Conservation (phyloP, 2,888 invertebrate species). For the Acleris cristana region DNA sequence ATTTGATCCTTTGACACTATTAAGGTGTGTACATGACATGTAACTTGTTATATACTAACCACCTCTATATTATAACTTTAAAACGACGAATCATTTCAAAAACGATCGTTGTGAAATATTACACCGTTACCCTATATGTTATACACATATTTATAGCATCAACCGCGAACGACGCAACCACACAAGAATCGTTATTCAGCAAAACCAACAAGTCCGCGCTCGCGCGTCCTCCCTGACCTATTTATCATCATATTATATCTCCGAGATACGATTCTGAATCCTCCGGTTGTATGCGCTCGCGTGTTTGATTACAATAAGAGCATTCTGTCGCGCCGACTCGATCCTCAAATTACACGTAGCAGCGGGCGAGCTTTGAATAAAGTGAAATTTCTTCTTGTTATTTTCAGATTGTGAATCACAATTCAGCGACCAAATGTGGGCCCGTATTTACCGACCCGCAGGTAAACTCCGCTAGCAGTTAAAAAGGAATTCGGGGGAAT, state of each 20-base stretch:
- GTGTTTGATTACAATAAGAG: conserved; percentile 45
- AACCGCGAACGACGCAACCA: background rate
- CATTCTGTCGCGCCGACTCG: conserved; percentile 31
- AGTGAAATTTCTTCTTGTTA: conserved; percentile 61
- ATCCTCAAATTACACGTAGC: conserved; percentile 50
- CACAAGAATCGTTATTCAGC: conserved; percentile 9
- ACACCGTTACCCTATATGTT: background rate
- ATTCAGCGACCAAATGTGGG: conserved; percentile 74
- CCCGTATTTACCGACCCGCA: conserved; percentile 78
- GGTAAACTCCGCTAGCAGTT: conserved; percentile 77
- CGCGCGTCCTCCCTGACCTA: background rate
- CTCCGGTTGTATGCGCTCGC: conserved; percentile 21
- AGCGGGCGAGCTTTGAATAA: conserved; percentile 49
- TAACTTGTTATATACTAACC: too few relatives aligned
- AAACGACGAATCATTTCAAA: too few relatives aligned
- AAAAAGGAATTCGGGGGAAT: conserved; percentile 74
- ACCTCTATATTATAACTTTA: too few relatives aligned
- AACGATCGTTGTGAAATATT: too few relatives aligned
- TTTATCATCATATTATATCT: conserved; percentile 18
- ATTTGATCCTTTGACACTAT: too few relatives aligned
- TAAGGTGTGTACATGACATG: too few relatives aligned
- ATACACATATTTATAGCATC: background rate
- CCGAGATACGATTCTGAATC: conserved; percentile 18
- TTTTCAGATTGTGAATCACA: conserved; percentile 73
- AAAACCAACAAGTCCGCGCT: conserved; percentile 10